Base-by-base conservation (phyloP, 2,797 vertebrate genomes). In the Diplodus puntazzo region DNA sequence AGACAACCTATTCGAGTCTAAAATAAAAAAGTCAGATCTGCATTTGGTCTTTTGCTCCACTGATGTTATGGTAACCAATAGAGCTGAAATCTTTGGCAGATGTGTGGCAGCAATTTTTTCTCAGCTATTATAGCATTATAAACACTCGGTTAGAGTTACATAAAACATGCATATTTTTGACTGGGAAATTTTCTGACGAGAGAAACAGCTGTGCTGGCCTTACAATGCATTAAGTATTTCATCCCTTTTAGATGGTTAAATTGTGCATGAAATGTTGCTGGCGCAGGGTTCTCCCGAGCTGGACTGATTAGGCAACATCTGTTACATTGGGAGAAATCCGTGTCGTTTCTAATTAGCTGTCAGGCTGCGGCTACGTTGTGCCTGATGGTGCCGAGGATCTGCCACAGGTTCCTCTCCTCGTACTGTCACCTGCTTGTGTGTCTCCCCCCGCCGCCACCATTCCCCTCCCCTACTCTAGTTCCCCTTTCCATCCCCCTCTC, bases 211-310 rank as follows among this genome's bases (percentile, higher is more conserved):
- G 98, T 98, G 97, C 96, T 97, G 97, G 97, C 97, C 97, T 97
- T 97, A 98, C 97, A 98, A 99, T 98, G 97, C 98, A 98, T 99
- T 98, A 99, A 99, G 98, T 99, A 98, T 98, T 97, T 98, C 97
- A 96, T 98, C 97, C 98, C 97, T 99, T 99, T 99, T 98, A 99
- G 97, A 98, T 98, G 97, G 98, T 99, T 99, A 99, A 99, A 99
- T 99, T 99, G 98, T 98, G 97, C 98, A 98, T 99, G 98, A 99
- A 99, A 99, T 99, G 98, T 98, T 97, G 97, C 98, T 99, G 98
- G 98, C 98, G 95, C 96, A 94, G 96, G 96, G 95, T 91, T 97
- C 97, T 97, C 96, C 96, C 96, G 96, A 98, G 98, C 97, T 98
- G 98, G 97, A 97, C 97, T 99, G 98, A 99, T 99, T 99, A 99